Evolutionary conservation across 2,113 vertebrate genomes (phyloP).

Genomic region (Solea senegalensis): DNA sequence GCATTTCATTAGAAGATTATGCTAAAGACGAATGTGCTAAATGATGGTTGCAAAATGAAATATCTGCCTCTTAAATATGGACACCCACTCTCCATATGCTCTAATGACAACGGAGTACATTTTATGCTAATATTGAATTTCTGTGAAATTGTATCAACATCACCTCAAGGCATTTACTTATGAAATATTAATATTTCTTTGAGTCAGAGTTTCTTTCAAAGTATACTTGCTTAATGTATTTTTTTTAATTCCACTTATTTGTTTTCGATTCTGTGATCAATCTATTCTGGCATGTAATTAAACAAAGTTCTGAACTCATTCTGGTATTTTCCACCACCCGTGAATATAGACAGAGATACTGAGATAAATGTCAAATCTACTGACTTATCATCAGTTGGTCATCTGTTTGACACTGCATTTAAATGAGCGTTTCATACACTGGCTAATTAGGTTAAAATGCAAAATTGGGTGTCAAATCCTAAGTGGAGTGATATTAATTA

Average conservation of each 20-base stretch:
- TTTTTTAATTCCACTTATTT: not conserved
- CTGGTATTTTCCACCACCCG: not conserved
- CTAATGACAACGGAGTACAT: not conserved
- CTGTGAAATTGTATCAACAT: not conserved
- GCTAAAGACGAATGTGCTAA: constrained; percentile 1
- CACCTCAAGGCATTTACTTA: not conserved
- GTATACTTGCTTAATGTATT: not conserved
- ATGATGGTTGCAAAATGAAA: constrained; percentile 15
- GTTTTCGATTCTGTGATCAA: constrained; percentile 3
- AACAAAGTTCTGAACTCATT: constrained; percentile 18
- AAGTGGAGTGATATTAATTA: constrained; percentile 19
- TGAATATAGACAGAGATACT: not conserved
- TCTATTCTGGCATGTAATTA: constrained; percentile 11
- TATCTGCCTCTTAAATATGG: constrained; percentile 19
- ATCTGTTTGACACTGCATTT: constrained; percentile 19
- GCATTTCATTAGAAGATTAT: constrained; percentile 19
- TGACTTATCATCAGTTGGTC: constrained; percentile 6
- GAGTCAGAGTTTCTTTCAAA: not conserved
- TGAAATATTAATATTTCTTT: not conserved
- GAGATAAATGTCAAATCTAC: not conserved
- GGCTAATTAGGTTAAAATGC: constrained; percentile 33
- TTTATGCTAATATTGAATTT: not conserved
- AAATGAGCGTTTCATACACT: not conserved
- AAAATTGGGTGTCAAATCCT: constrained; percentile 22
- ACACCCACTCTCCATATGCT: constrained; percentile 12